Conservation (phyloP, 2,888 invertebrate genomes). For the Drosophila algonquin region DNA sequence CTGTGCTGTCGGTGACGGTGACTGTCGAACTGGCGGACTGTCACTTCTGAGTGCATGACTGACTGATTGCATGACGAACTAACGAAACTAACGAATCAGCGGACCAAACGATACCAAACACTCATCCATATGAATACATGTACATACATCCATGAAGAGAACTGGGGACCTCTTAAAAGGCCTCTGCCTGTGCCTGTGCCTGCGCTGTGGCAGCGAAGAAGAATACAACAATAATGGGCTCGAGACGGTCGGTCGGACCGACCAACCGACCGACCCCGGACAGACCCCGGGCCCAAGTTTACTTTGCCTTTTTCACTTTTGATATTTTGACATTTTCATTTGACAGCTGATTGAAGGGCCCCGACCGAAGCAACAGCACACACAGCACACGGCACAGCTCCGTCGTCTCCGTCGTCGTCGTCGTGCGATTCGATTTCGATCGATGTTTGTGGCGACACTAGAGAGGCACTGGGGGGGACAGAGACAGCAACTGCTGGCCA, state of each 20-base stretch:
- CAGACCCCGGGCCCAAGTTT: conserved; percentile 65
- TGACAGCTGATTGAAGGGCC: conserved; percentile 80
- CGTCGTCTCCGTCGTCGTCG: background rate
- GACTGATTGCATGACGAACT: conserved; percentile 77
- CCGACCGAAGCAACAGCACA: conserved; percentile 16
- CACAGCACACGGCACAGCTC: conserved; percentile 1
- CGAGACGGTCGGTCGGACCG: conserved; percentile 26
- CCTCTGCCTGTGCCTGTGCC: conserved; percentile 38
- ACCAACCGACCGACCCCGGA: conserved; percentile 41
- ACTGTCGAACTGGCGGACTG: conserved; percentile 27
- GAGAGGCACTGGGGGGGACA: background rate
- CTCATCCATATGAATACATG: conserved; percentile 26
- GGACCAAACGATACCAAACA: conserved; percentile 55
- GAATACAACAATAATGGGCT: conserved; percentile 74
- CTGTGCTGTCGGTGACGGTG: background rate
- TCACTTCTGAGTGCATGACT: conserved; percentile 46
- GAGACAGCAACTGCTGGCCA: conserved; percentile 23
- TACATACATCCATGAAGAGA: too few species aligned
- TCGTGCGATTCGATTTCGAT: conserved; percentile 68
- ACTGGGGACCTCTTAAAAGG: conserved; percentile 74
- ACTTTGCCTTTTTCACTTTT: conserved; percentile 80
- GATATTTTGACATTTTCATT: conserved; percentile 80
- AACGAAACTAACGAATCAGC: conserved; percentile 76
- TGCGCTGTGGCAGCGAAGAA: conserved; percentile 45
- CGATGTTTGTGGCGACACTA: conserved; percentile 52